These are phyloP conservation scores for Liasis olivaceus DNA, from an alignment of 2,797 vertebrate species.

Conservation along the genomic window DNA sequence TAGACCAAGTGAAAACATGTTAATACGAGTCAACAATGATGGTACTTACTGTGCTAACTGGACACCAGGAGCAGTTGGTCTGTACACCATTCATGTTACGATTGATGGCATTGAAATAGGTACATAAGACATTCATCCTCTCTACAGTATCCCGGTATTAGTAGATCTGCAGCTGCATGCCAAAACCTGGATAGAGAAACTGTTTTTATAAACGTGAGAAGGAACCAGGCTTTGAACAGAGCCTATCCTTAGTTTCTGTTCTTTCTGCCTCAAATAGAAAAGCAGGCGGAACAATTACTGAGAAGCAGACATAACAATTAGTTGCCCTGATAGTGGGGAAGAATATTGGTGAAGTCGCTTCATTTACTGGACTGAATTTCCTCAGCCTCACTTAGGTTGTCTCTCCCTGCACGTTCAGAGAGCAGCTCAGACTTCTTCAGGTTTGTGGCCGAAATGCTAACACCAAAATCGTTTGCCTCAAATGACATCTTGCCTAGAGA, in stretches of 20 bases:
- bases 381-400: no score
- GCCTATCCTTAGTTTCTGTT: not conserved
- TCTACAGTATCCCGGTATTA: not conserved
- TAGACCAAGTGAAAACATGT: slow-evolving; percentile 99
- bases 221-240: not conserved
- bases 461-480: not conserved
- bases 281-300: not conserved
- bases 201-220: not conserved
- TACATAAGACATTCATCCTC: slow-evolving; percentile 55
- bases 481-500: not conserved
- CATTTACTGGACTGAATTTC: not conserved
- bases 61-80: slow-evolving; percentile 98
- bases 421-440: not conserved
- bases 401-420: not conserved
- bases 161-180: not conserved
- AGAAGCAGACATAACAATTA: not conserved
- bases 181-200: not conserved
- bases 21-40: slow-evolving; percentile 98
- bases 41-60: slow-evolving; percentile 99
- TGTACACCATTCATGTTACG: slow-evolving; percentile 97
- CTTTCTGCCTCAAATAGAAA: not conserved
- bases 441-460: not conserved
- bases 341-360: not conserved
- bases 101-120: slow-evolving; percentile 99
- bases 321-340: not conserved